Evolutionary conservation across 2,113 vertebrate species (phyloP).

Genomic region (Chaenocephalus aceratus): DNA sequence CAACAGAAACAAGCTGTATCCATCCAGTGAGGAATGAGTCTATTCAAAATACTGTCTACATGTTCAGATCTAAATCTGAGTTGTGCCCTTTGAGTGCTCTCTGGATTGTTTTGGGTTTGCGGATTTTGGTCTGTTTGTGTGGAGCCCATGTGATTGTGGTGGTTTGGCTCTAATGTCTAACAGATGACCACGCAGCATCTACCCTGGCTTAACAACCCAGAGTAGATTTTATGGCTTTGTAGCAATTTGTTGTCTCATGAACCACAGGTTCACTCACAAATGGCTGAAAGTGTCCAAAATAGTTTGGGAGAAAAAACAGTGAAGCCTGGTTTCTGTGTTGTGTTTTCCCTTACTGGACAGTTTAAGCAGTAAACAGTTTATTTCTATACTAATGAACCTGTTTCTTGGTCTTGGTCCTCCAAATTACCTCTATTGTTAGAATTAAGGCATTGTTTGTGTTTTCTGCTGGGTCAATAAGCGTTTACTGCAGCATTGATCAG

Average conservation of each 20-base stretch:
- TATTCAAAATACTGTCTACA: neutral
- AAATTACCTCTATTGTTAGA: too few species aligned
- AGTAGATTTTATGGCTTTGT: conserved; percentile 77
- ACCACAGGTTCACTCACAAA: conserved; percentile 77
- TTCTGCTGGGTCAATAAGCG: neutral
- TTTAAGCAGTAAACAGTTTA: neutral
- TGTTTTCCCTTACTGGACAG: neutral
- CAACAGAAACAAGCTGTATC: conserved; percentile 5
- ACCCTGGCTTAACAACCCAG: conserved; percentile 57
- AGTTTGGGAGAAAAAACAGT: conserved; percentile 27
- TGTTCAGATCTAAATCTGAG: conserved; percentile 24
- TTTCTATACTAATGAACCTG: too few species aligned
- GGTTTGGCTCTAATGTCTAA: conserved; percentile 75
- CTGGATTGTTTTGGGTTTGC: conserved; percentile 36
- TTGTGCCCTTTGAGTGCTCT: conserved; percentile 22
- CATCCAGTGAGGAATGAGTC: neutral
- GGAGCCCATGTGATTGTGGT: conserved; percentile 60
- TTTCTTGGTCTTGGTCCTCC: too few species aligned
- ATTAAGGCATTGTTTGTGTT: too few species aligned
- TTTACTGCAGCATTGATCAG: conserved; percentile 14
- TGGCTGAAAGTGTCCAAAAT: conserved; percentile 56
- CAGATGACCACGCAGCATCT: conserved; percentile 75
- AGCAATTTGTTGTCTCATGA: conserved; percentile 81
- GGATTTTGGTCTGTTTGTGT: conserved; percentile 30
- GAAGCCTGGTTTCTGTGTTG: neutral